Evolutionary conservation across 1,140 invertebrate genomes (phyloP), one percentile per base, ranked within the genome.

Genomic region (Zophobas atratus): DNA sequence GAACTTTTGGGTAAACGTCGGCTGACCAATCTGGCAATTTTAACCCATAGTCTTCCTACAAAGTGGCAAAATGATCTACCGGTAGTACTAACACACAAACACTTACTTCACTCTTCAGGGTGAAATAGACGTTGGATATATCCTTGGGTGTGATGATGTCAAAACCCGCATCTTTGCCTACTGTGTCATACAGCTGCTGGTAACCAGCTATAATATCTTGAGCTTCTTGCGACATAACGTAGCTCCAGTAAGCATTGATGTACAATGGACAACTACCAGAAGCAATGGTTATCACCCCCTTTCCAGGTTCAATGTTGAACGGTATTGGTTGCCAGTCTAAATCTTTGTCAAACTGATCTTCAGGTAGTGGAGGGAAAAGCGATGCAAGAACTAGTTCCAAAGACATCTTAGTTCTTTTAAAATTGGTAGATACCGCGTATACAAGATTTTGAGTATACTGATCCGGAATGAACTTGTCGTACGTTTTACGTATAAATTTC

Each of bases 261-360:
- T 60, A 60, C 5, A 36, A 36, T 0, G 56, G 56, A 36, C 56
- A 60, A n/a, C 38, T 36, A 60, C 5, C 1, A 39, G 1, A 1
- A 1, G 56, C 34, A 36, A 39, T 35, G 6, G 34, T 39, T 2
- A 60, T 60, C 38, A 60, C 35, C n/a, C 36, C 36, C 1, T 36
- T 3, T 6, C 56, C 56, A 20, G 33, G 56, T 60, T 60, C 56
- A 6, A 60, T 60, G 35, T 75, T 46, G 43, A 74, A 80, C 0
- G 89, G 89, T 6, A 91, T 86, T 0, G 90, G 89, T 82, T 90
- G 89, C 90, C 90, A 91, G 53, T 87, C 84, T 20, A 91, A 77
- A 20, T 82, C 36, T 1, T 85, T 75, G 77, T 89, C 86, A 90
- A 90, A 90, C 38, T 75, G 80, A 76, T 90, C 89, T 0, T 77